Conservation (phyloP, 30 jellyfish, hydroid and myxozoan genomes). For the Catostylus mosaicus region DNA sequence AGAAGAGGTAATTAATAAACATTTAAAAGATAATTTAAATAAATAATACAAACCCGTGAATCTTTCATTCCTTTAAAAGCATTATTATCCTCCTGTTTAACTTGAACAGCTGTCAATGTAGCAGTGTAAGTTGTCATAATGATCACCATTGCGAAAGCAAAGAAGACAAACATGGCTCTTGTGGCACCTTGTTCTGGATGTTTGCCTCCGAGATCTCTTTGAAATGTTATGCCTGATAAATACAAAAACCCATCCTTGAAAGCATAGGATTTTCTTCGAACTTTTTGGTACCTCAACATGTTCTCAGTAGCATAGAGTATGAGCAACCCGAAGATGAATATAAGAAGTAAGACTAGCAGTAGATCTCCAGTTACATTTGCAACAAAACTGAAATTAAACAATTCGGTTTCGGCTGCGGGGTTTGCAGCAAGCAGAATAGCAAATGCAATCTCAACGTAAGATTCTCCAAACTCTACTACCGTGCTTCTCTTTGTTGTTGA, state of each 20-base stretch:
- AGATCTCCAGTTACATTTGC: slow-evolving; percentile 7
- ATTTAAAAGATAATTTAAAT: too few species aligned
- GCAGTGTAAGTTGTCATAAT: slow-evolving; percentile 87
- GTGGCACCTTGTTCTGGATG: slow-evolving; percentile 56
- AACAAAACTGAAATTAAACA: slow-evolving; percentile 54
- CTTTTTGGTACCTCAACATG: neutral
- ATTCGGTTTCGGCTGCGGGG: slow-evolving; percentile 1
- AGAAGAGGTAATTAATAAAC: too few species aligned
- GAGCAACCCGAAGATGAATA: slow-evolving; percentile 1
- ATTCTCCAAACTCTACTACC: slow-evolving; percentile 59
- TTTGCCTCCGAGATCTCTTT: slow-evolving; percentile 80
- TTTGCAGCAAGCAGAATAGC: slow-evolving; percentile 20
- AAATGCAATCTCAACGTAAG: slow-evolving; percentile 45
- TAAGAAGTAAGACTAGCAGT: slow-evolving; percentile 11
- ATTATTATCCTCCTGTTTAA: neutral
- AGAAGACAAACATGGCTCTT: slow-evolving; percentile 52
- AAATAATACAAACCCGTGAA: slow-evolving; percentile 47
- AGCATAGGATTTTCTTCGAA: neutral
- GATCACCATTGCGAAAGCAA: slow-evolving; percentile 78
- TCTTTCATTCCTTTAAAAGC: slow-evolving; percentile 65
- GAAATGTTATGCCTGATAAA: slow-evolving; percentile 69
- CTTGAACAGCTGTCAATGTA: slow-evolving; percentile 72
- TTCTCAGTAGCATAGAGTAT: slow-evolving; percentile 36
- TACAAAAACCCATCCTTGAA: slow-evolving; percentile 60
- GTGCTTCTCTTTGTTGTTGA: slow-evolving; percentile 35